These are phyloP conservation scores for Caenorhabditis sp. DNA, from an alignment of 2,888 invertebrate species.

Conservation along the genomic window DNA sequence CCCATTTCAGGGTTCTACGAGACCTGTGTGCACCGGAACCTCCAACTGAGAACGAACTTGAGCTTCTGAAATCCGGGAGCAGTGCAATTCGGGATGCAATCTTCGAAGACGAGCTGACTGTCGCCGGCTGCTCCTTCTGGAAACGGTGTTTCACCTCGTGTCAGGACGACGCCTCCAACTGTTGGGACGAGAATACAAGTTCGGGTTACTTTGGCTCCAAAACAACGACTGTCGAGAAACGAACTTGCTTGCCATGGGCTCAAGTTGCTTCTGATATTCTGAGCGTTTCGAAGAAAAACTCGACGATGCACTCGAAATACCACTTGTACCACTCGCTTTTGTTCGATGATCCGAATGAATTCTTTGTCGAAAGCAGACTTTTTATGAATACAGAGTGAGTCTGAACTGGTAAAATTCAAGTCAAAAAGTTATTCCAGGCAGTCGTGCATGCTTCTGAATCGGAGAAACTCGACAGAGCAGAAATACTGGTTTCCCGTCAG, in stretches of 20 bases:
- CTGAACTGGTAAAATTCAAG: too few relatives aligned
- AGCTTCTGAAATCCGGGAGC: not conserved
- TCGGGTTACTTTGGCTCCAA: conserved; percentile 34
- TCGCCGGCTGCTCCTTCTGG: conserved; percentile 51
- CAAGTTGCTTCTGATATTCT: conserved; percentile 27
- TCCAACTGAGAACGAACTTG: not conserved
- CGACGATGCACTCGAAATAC: not conserved
- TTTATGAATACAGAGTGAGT: conserved; percentile 48
- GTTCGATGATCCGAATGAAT: conserved; percentile 24
- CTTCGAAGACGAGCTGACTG: conserved; percentile 44
- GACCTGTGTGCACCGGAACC: conserved; percentile 23
- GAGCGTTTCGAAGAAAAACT: not conserved
- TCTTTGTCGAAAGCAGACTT: conserved; percentile 21
- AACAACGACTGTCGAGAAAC: not conserved
- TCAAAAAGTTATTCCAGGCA: too few relatives aligned
- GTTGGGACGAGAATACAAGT: conserved; percentile 8
- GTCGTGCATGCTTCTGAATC: conserved; percentile 37
- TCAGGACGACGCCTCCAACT: conserved; percentile 38
- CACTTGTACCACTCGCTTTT: conserved; percentile 27
- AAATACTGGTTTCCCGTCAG: not conserved
- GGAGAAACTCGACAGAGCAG: not conserved
- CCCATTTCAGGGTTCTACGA: too few relatives aligned
- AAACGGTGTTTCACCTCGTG: conserved; percentile 49
- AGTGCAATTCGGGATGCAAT: conserved; percentile 10
- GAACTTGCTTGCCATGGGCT: conserved; percentile 40